Base-by-base conservation (phyloP, 2,797 vertebrate species). In the Sebastes nivosus region DNA sequence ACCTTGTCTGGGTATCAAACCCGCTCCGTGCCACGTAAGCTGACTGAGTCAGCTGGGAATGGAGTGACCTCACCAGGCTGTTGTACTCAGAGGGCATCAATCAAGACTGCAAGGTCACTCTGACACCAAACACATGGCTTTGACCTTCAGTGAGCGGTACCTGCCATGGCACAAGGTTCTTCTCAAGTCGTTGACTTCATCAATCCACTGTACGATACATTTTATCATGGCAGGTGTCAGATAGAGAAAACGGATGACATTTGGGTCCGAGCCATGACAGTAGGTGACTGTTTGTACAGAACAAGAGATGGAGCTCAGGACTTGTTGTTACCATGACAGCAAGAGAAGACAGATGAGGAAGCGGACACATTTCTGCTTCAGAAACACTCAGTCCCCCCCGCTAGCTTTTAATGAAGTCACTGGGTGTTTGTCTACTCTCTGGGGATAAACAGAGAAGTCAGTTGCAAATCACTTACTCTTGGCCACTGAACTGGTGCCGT, bases 391-490 rank as follows among this genome's bases (percentile, higher is more conserved):
- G 65, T 20, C 54, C 74, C 60, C 36, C 77, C 77, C 14, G 57
- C 74, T 70, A 58, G 38, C 60, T 88, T 95, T 94, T 93, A 94
- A 95, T 95, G 90, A 94, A 94, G 88, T 93, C 81, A 79, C 85
- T 61, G 72, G 63, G 86, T 84, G 80, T 89, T 87, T 75, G 79
- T 88, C 82, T 85, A 59, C 77, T 84, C 78, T 80, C 61, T 71
- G 60, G 32, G 77, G 73, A 86, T 75, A 70, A 90, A 82, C 81
- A 74, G 58, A 89, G 83, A 90, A 79, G 87, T 82, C 84, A 77
- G 86, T n/a, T 55, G 79, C 87, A 93, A 94, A 94, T 94, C 87
- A 89, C 82, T 70, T 70, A 72, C 77, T 73, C 72, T 58, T 8
- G 38, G 67, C 36, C 65, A 67, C 70, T 76, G 76, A 80, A 77